Evolutionary conservation across 2,797 vertebrate species (phyloP).

Genomic region (Antennarius maculatus): DNA sequence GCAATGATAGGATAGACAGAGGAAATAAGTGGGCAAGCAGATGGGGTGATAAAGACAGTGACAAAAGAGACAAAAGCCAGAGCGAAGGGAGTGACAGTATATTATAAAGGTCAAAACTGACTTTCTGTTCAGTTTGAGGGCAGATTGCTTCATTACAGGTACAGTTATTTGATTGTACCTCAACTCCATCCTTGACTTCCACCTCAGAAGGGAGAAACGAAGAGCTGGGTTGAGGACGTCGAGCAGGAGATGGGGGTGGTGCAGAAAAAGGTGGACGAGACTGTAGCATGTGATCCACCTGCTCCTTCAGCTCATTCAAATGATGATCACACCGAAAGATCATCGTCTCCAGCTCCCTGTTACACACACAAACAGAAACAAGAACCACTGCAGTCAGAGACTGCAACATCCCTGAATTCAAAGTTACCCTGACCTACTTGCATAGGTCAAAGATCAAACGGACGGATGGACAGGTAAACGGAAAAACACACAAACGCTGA

Average conservation of each 20-base stretch:
- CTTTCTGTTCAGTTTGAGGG: no score
- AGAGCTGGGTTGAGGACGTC: slow-evolving; percentile 4
- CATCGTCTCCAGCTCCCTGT: slow-evolving; percentile 87
- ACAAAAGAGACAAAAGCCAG: no score
- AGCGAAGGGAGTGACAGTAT: no score
- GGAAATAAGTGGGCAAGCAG: no score
- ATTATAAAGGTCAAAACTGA: no score
- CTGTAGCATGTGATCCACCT: slow-evolving; percentile 58
- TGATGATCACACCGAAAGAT: slow-evolving; percentile 86
- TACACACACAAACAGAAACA: not conserved
- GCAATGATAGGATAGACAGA: no score
- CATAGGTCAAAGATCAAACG: no score
- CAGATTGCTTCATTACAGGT: no score
- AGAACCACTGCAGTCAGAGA: not conserved
- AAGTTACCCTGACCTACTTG: no score
- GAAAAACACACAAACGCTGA: no score
- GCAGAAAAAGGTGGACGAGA: slow-evolving; percentile 11
- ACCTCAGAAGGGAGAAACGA: slow-evolving; percentile 27
- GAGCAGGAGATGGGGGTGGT: slow-evolving; percentile 12
- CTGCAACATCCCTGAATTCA: not conserved
- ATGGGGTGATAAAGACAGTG: no score
- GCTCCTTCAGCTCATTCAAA: slow-evolving; percentile 88
- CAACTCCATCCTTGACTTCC: slow-evolving; percentile 12
- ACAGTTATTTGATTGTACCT: slow-evolving; percentile 59
- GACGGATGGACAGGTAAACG: no score